A percentile compares a stretch with the other conserved stretches of the same genome.
Conservation (phyloP, 1,140 invertebrate genomes). For the Bombyx mori region DNA sequence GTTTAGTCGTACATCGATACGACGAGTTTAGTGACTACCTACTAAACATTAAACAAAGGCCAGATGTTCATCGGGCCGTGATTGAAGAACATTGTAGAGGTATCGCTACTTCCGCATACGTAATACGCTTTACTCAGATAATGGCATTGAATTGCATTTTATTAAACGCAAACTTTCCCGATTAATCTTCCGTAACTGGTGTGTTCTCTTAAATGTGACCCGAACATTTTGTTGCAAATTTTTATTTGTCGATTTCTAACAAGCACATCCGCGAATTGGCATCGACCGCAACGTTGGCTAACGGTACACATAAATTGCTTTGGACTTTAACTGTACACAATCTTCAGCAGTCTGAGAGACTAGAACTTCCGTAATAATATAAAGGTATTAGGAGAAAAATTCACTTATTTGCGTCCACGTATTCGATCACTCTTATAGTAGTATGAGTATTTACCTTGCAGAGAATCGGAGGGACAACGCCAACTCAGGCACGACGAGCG, state of each 20-base stretch:
- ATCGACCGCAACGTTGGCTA: slow-evolving; percentile 17
- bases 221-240: slow-evolving; percentile 3
- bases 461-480: slow-evolving; percentile 55
- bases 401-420: slow-evolving; percentile 51
- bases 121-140: slow-evolving; percentile 48
- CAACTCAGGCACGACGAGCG: slow-evolving; percentile 44
- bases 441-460: slow-evolving; percentile 55
- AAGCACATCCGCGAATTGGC: slow-evolving; percentile 18
- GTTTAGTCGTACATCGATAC: neutral
- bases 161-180: too few species aligned
- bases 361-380: too few species aligned
- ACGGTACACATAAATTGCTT: slow-evolving; percentile 7
- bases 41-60: slow-evolving; percentile 18
- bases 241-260: slow-evolving; percentile 5
- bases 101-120: slow-evolving; percentile 48
- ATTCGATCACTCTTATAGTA: slow-evolving; percentile 37
- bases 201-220: too few species aligned
- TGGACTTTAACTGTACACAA: slow-evolving; percentile 31
- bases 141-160: slow-evolving; percentile 38
- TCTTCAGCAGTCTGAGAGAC: slow-evolving; percentile 6
- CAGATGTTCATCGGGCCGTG: slow-evolving; percentile 32
- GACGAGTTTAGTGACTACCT: neutral
- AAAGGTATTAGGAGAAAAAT: slow-evolving; percentile 28
- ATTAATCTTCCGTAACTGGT: too few species aligned
- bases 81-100: slow-evolving; percentile 42